Evolutionary conservation across 2,113 vertebrate species (phyloP).

Genomic region (Caranx melampygus): DNA sequence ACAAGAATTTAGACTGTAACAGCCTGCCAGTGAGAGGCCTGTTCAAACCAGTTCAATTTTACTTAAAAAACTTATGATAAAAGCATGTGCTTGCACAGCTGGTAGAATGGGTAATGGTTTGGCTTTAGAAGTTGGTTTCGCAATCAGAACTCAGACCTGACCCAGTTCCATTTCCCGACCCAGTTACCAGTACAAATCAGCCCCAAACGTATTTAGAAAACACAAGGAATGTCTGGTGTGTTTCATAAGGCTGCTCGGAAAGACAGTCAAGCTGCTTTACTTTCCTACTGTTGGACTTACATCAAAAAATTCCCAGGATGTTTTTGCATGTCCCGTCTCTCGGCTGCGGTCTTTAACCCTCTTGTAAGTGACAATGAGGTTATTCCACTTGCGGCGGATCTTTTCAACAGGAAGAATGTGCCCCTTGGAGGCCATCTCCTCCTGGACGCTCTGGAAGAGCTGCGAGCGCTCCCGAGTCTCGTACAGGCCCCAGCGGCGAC

Average conservation of each 20-base stretch:
- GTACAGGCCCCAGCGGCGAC: slow-evolving; percentile 81
- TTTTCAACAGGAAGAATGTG: slow-evolving; percentile 81
- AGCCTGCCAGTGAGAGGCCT: too few species aligned
- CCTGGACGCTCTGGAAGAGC: slow-evolving; percentile 85
- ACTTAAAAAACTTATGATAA: too few species aligned
- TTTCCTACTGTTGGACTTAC: slow-evolving; percentile 57
- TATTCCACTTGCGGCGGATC: slow-evolving; percentile 87
- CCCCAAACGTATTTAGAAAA: not conserved
- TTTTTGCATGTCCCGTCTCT: slow-evolving; percentile 81
- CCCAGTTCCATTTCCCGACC: not conserved
- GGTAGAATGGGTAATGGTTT: not conserved
- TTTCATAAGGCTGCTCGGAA: not conserved
- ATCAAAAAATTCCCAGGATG: slow-evolving; percentile 85
- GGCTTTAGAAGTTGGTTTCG: too few species aligned
- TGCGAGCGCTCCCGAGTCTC: slow-evolving; percentile 82
- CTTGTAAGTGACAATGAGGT: slow-evolving; percentile 86
- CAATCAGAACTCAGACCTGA: not conserved
- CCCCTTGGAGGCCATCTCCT: slow-evolving; percentile 82
- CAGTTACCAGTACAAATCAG: not conserved
- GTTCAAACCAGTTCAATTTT: not conserved
- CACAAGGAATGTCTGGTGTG: not conserved
- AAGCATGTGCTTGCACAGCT: not conserved
- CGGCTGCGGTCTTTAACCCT: slow-evolving; percentile 83
- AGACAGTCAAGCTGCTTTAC: not conserved
- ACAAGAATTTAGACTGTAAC: too few species aligned